Percentiles rank a stretch among this genome's conserved stretches.
Evolutionary conservation across 2,113 vertebrate species (phyloP).

Genomic region (Melierax canorus): DNA sequence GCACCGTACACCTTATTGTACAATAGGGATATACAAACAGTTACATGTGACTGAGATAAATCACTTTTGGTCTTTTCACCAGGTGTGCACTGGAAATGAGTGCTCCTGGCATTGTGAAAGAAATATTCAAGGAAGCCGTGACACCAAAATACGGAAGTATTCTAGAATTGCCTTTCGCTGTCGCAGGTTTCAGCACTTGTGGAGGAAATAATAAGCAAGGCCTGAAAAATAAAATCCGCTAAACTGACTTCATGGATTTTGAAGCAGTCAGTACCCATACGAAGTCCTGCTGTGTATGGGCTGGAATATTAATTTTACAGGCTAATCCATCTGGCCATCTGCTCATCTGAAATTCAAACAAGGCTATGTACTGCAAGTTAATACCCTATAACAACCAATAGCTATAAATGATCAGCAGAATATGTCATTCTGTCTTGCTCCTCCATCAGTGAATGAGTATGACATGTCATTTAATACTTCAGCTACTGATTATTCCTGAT

Average conservation of each 20-base stretch:
- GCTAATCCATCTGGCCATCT: conserved; percentile 45
- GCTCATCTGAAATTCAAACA: conserved; percentile 57
- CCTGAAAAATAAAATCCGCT: not conserved
- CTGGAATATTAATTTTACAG: conserved; percentile 58
- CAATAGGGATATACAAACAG: not conserved
- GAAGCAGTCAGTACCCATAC: not conserved
- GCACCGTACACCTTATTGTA: not conserved
- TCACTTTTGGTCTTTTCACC: not conserved
- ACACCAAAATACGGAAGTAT: not conserved
- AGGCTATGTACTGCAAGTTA: conserved; percentile 12
- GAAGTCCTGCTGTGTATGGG: not conserved
- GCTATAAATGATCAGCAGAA: conserved; percentile 23
- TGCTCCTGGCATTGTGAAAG: not conserved
- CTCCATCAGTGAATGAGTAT: not conserved
- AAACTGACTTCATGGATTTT: not conserved
- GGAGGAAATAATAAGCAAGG: not conserved
- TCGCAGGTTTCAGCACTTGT: not conserved
- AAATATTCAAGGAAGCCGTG: not conserved
- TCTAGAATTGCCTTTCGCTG: not conserved
- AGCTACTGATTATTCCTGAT: conserved; percentile 44
- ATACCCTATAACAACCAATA: conserved; percentile 15
- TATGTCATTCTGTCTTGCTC: conserved; percentile 7
- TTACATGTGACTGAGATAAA: not conserved
- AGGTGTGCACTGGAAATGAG: not conserved
- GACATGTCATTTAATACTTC: conserved; percentile 47